Conservation (phyloP, 2,797 vertebrate species). For the Bradypodion pumilum region DNA sequence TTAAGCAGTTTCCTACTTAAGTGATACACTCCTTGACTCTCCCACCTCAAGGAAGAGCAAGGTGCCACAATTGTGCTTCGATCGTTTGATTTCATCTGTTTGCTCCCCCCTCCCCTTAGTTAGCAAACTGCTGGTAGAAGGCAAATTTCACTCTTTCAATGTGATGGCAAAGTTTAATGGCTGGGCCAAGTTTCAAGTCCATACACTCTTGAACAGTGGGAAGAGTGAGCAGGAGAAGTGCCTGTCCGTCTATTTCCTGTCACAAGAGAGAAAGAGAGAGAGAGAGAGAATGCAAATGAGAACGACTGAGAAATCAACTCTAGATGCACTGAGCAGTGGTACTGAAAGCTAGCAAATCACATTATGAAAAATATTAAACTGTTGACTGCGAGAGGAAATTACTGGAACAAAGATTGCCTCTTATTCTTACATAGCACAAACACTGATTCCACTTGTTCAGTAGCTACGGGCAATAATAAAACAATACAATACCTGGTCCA, state of each 20-base stretch:
- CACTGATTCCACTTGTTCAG: neutral
- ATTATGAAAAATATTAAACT: neutral
- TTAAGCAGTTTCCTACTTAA: conserved; percentile 18
- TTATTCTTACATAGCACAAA: neutral
- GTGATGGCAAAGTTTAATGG: conserved; percentile 98
- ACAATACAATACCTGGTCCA: conserved; percentile 88
- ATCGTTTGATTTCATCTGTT: conserved; percentile 66
- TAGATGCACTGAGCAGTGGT: neutral
- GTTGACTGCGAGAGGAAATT: neutral
- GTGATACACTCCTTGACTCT: conserved; percentile 54
- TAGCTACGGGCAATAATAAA: conserved; percentile 17
- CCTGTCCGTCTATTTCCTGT: conserved; percentile 98
- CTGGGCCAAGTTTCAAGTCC: conserved; percentile 97
- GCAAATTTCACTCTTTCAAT: conserved; percentile 98
- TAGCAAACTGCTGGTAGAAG: conserved; percentile 98
- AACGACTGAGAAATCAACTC: conserved; percentile 16
- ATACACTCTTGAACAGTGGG: conserved; percentile 98
- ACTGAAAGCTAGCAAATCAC: neutral
- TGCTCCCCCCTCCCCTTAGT: conserved; percentile 74
- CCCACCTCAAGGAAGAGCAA: conserved; percentile 55
- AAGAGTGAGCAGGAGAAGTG: conserved; percentile 93
- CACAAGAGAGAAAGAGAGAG: conserved; percentile 53
- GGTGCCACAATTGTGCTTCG: conserved; percentile 75
- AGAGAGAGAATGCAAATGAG: conserved; percentile 38
- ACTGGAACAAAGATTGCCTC: neutral